A percentile compares a stretch with the other conserved stretches of the same genome.
Evolutionary conservation across 2,888 invertebrate species (phyloP).

Genomic region (Netelia fuscicornis): DNA sequence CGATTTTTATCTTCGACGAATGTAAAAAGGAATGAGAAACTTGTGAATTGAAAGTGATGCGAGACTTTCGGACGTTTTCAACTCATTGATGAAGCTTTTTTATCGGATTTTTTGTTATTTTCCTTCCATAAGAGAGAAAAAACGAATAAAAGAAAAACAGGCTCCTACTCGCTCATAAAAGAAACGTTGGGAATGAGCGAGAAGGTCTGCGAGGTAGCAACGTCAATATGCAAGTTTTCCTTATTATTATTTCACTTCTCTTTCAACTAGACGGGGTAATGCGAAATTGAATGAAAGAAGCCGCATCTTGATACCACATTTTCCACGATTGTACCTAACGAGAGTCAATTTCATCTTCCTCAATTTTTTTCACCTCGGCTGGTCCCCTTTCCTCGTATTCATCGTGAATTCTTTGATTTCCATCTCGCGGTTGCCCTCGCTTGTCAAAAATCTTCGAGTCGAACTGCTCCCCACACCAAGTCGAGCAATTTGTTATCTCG

Average conservation of each 20-base stretch:
- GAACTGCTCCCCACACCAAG: conserved; percentile 10
- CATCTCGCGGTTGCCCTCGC: conserved; percentile 45
- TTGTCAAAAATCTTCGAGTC: conserved; percentile 17
- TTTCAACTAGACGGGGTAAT: conserved; percentile 17
- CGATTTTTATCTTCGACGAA: no score
- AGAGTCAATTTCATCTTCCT: conserved; percentile 42
- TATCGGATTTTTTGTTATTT: neutral
- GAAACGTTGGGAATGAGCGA: neutral
- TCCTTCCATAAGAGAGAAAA: no score
- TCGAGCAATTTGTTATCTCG: conserved; percentile 44
- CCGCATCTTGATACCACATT: conserved; percentile 24
- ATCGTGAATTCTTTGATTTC: conserved; percentile 49
- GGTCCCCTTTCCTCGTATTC: conserved; percentile 15
- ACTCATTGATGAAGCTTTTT: neutral
- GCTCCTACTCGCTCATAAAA: no score
- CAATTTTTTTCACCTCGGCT: conserved; percentile 2
- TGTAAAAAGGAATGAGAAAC: no score
- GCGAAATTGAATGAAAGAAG: conserved; percentile 36
- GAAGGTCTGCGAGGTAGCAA: neutral
- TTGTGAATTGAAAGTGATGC: no score
- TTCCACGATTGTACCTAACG: conserved; percentile 41
- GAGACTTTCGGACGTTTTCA: no score
- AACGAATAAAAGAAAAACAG: no score
- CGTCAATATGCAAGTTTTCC: conserved; percentile 18
- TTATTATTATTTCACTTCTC: conserved; percentile 20